These are phyloP conservation scores for Spea bombifrons DNA, from an alignment of 2,113 vertebrate species.

Conservation along the genomic window DNA sequence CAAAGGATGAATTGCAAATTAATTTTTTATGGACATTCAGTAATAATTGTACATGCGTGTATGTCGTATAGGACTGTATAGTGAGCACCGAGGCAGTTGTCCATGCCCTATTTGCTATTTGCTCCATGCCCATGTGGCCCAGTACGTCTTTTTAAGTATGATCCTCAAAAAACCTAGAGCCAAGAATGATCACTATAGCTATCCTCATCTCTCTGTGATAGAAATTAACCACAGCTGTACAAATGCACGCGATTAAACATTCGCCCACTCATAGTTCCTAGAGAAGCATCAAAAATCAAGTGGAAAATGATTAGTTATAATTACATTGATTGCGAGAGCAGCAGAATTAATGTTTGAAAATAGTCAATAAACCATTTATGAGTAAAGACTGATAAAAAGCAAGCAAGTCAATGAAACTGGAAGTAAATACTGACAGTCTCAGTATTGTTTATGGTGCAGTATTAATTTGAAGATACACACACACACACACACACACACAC, in stretches of 20 bases:
- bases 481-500: no score
- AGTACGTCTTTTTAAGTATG: no score
- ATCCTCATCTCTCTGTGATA: neutral
- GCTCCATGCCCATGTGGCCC: no score
- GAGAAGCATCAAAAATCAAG: conserved; percentile 8
- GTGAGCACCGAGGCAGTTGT: no score
- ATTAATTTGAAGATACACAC: neutral
- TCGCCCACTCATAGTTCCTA: conserved; percentile 7
- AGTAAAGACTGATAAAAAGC: neutral
- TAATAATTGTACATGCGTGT: no score
- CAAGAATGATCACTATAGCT: neutral
- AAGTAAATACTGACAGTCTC: neutral
- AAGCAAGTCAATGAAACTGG: neutral
- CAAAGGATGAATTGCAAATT: no score
- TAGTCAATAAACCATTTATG: neutral
- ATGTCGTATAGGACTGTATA: no score
- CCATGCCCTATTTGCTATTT: no score
- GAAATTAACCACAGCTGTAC: conserved; percentile 21
- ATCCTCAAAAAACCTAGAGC: no score
- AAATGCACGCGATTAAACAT: conserved; percentile 10
- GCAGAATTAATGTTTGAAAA: neutral
- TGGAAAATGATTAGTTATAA: neutral
- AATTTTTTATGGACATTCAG: no score
- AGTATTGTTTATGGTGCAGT: neutral
- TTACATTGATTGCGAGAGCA: neutral